Evolutionary conservation across 2,797 vertebrate genomes (phyloP).

Genomic region (Strix occidentalis): DNA sequence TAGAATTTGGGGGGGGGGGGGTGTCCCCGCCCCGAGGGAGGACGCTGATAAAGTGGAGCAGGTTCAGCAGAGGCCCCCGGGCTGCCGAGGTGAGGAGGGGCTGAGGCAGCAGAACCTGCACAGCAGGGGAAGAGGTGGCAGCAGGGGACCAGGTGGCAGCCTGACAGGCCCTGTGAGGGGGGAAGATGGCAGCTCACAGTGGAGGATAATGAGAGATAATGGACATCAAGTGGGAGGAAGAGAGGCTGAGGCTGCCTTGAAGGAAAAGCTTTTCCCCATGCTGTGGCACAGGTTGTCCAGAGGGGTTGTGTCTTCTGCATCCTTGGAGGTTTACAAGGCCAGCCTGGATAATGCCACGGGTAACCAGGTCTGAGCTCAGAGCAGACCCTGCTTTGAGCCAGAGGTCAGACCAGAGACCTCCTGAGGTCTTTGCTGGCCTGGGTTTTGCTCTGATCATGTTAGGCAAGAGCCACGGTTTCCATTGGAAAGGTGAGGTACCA

Average conservation of each 20-base stretch:
- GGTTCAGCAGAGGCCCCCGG: neutral
- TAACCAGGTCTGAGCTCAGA: neutral
- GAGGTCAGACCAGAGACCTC: neutral
- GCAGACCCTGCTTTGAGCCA: neutral
- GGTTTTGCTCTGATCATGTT: neutral
- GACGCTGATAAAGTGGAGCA: neutral
- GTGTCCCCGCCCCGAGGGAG: neutral
- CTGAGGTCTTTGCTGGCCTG: neutral
- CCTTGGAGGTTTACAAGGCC: neutral
- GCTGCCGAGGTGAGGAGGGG: neutral
- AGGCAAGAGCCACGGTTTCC: neutral
- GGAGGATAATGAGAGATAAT: neutral
- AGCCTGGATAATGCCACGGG: neutral
- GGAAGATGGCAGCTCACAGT: neutral
- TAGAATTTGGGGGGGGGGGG: rapidly evolving
- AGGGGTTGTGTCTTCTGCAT: neutral
- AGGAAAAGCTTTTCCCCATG: neutral
- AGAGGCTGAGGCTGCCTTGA: neutral
- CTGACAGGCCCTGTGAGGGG: rapidly evolving
- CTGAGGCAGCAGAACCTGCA: neutral
- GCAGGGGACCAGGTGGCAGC: neutral
- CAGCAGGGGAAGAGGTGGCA: neutral
- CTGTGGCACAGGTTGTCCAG: neutral
- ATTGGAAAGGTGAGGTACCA: neutral
- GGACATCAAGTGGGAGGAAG: neutral